Evolutionary conservation across 2,888 invertebrate species (phyloP), one percentile per base, ranked within the genome.

Genomic region (Diadegma fenestrale): DNA sequence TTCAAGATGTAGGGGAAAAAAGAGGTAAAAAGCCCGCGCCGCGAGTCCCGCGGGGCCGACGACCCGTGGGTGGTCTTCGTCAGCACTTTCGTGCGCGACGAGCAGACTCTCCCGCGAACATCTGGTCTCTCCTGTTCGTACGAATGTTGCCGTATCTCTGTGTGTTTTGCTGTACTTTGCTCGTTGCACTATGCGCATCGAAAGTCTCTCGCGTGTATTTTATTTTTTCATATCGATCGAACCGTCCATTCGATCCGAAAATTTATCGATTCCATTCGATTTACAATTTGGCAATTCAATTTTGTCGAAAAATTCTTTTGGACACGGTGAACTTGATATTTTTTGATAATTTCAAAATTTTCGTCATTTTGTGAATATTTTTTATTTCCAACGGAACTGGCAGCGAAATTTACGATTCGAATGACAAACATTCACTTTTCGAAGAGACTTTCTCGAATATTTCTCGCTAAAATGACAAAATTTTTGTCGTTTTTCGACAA

Each of bases 31-130:
- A 72, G 75, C 73, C 63, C 64, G 68, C 81, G 54, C 2, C n/a
- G 76, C 64, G 76, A 80, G 54, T 72, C 78, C 73, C 80, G 76
- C 80, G 76, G 88, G 89, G 87, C 82, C 88, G 84, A 87, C 81
- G 89, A 89, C 89, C 88, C 80, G 77, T 86, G 85, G 88, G 86
- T 85, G 87, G 87, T 88, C 87, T 69, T 82, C 87, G 87, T 89
- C 89, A 89, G 89, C 89, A 87, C 82, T 86, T 89, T 88, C 75
- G 83, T 85, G 80, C 75, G 69, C 75, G 69, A 80, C 76, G 69
- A 80, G 72, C 80, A 82, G 80, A 80, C 73, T 73, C 85, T 82
- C 82, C 82, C 85, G 85, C 82, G 82, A 86, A 86, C 85, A 86
- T 86, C 85, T 86, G 85, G 87, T 85, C 82, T 51, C 78, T 76